Evolutionary conservation across 2,888 invertebrate species (phyloP).

Genomic region (Drosophila kambysellisi): DNA sequence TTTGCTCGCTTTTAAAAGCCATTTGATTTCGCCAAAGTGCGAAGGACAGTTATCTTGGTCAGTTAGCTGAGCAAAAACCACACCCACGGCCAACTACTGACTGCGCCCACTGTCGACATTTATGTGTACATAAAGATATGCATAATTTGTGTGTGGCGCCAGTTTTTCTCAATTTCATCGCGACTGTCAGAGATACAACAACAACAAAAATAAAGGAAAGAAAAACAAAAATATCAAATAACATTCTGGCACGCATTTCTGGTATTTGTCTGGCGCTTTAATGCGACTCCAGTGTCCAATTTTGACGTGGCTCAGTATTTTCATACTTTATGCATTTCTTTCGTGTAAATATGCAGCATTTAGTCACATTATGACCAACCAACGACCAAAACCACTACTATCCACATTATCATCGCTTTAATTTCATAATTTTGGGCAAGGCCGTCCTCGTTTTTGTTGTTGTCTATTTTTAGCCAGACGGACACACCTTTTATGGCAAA

Average conservation of each 20-base stretch:
- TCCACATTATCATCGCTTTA: neutral
- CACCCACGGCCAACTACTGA: slow-evolving; percentile 14
- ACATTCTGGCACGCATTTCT: slow-evolving; percentile 76
- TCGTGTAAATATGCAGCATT: slow-evolving; percentile 70
- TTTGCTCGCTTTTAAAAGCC: slow-evolving; percentile 57
- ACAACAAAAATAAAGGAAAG: neutral
- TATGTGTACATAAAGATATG: slow-evolving; percentile 58
- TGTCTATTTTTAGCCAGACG: slow-evolving; percentile 65
- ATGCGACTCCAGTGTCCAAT: slow-evolving; percentile 68
- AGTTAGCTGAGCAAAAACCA: slow-evolving; percentile 5
- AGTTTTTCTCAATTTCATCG: slow-evolving; percentile 28
- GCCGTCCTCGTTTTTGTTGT: slow-evolving; percentile 37
- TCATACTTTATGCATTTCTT: slow-evolving; percentile 71
- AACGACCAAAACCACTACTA: neutral
- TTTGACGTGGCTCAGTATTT: slow-evolving; percentile 19
- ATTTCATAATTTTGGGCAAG: slow-evolving; percentile 70
- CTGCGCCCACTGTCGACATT: slow-evolving; percentile 53
- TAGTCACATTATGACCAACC: slow-evolving; percentile 14
- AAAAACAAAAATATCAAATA: slow-evolving; percentile 60
- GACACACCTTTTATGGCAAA: slow-evolving; percentile 60
- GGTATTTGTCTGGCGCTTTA: slow-evolving; percentile 62
- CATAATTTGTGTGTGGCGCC: slow-evolving; percentile 65
- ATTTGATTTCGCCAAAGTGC: slow-evolving; percentile 52
- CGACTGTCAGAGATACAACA: slow-evolving; percentile 15
- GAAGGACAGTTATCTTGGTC: slow-evolving; percentile 7